phyloP scores from a whole-genome alignment of 2,797 vertebrate genomes.

The Atherinosoma microstoma region DNA sequence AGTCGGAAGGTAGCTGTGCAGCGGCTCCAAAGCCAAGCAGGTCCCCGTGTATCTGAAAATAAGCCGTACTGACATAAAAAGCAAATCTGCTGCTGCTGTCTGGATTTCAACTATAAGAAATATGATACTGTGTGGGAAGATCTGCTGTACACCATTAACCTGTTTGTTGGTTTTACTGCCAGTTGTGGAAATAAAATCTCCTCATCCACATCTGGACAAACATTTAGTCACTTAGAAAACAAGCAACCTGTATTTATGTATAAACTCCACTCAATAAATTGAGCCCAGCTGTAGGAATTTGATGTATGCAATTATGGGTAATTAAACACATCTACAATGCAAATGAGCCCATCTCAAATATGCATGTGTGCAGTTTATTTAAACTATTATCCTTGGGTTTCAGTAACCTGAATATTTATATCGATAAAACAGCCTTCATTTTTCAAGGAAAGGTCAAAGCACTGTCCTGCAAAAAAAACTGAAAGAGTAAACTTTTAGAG shows the following conservation, averaged over 20 bases:
- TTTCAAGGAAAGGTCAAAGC: slow-evolving; percentile 43
- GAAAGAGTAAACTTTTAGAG: slow-evolving; percentile 9
- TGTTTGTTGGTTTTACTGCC: background rate
- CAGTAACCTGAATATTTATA: slow-evolving; percentile 53
- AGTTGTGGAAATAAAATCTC: background rate
- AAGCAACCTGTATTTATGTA: slow-evolving; percentile 42
- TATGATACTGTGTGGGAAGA: background rate
- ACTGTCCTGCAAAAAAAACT: slow-evolving; percentile 34
- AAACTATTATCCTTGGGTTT: slow-evolving; percentile 37
- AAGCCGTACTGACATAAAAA: slow-evolving; percentile 38
- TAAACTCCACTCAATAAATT: slow-evolving; percentile 39
- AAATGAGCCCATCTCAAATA: slow-evolving; percentile 49
- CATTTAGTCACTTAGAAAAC: slow-evolving; percentile 29
- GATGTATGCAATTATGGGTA: slow-evolving; percentile 62
- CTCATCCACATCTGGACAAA: slow-evolving; percentile 16
- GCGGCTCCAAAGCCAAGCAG: slow-evolving; percentile 37
- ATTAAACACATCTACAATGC: slow-evolving; percentile 67
- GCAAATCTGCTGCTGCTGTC: slow-evolving; percentile 28
- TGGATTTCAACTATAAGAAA: slow-evolving; percentile 23
- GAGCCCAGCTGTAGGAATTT: slow-evolving; percentile 66
- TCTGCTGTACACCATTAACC: background rate
- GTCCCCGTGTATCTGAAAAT: slow-evolving; percentile 47
- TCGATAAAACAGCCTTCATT: slow-evolving; percentile 24
- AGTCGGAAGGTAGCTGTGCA: slow-evolving; percentile 55
- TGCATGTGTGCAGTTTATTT: slow-evolving; percentile 47